These are phyloP conservation scores for Cantharis lateralis DNA, from an alignment of 2,888 invertebrate species.

Conservation along the genomic window DNA sequence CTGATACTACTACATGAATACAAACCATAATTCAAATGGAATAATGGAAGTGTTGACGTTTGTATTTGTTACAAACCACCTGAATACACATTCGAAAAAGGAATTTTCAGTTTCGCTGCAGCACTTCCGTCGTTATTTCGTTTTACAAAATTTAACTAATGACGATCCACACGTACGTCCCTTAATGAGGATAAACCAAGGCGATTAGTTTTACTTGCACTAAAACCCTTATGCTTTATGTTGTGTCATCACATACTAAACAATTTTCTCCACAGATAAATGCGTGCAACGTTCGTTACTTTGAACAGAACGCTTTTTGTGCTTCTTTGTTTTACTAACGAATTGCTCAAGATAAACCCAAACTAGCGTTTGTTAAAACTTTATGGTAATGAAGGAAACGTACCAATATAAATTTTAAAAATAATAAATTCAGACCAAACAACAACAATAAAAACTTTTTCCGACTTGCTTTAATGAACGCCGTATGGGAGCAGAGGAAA, in stretches of 20 bases:
- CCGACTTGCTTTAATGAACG: not conserved
- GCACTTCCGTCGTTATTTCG: not conserved
- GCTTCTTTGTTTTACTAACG: not conserved
- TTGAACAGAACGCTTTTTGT: not conserved
- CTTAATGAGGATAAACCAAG: constrained; percentile 3
- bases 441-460: not conserved
- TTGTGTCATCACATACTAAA: not conserved
- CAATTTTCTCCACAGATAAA: not conserved
- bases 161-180: not conserved
- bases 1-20: constrained; percentile 24
- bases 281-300: not conserved
- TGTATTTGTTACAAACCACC: constrained; percentile 29
- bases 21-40: constrained; percentile 35
- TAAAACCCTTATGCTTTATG: constrained; percentile 2
- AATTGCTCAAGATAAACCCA: not conserved
- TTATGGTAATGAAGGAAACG: not conserved
- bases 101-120: constrained; percentile 7
- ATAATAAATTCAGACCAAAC: not conserved
- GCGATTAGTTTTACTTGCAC: not conserved
- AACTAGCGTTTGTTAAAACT: not conserved
- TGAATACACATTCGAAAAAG: constrained; percentile 18
- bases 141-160: not conserved
- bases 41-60: constrained; percentile 35
- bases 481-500: not conserved
- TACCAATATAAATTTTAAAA: not conserved